Evolutionary conservation across 2,888 invertebrate genomes (phyloP), one percentile per base, ranked within the genome.

Genomic region (Phania funesta): DNA sequence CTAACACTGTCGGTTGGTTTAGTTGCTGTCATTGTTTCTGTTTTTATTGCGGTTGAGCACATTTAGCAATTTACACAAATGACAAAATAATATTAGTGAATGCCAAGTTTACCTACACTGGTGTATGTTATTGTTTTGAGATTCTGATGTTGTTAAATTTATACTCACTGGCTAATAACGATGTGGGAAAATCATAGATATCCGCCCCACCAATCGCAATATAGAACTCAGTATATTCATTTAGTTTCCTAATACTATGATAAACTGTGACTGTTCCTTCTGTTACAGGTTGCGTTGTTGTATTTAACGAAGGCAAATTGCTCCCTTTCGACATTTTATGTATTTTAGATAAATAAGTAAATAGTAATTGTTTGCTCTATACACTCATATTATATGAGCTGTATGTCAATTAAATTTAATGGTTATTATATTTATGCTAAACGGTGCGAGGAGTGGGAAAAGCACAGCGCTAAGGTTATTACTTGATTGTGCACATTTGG

Each of bases 361-460:
- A 80, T 38, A 54, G 44, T 74, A 80, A 74, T 80, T 74, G 50
- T 71, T 78, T 78, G 62, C 46, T 18, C 16, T 48, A 44, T 24
- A 65, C 22, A 32, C 7, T 54, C 11, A 2, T 29, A 9, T 11
- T 50, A 52, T 9, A 13, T 54, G 54, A 81, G 71, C 48, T 77
- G 62, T 44, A 62, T 26, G 52, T 24, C 67, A 81, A 77, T 77
- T 73, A 77, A 67, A 73, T 77, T 77, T 81, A 67, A 73, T 73
- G 73, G 48, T 73, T 64, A 73, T 81, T 76, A 62, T 76, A 52
- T 58, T 54, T 32, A 16, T 64, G 68, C 1, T 54, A 20, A 26
- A 16, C 9, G 20, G 26, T n/a, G n/a, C 13, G 6, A 20, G 24
- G 26, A n/a, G 18, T 35, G 32, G 8, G 29, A 11, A 29, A 22